Conservation (phyloP, 2,797 vertebrate genomes). For the Malurus leucopterus region DNA sequence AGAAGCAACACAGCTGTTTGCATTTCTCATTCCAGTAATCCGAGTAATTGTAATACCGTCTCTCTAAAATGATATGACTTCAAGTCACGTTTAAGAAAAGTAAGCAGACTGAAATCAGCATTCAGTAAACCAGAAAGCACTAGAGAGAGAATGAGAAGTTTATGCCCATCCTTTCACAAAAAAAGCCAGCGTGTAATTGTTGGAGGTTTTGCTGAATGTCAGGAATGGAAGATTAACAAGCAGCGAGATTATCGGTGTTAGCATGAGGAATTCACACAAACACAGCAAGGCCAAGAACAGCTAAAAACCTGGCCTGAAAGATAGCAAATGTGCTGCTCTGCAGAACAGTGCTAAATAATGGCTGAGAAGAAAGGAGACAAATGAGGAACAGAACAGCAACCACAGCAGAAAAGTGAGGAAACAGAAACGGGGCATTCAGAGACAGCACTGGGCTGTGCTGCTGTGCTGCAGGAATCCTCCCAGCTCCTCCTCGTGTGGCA, state of each 20-base stretch:
- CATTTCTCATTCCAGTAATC: neutral
- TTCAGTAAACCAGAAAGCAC: neutral
- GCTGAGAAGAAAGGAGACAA: neutral
- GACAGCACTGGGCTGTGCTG: neutral
- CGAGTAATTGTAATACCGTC: neutral
- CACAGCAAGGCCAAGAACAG: constrained; percentile 12
- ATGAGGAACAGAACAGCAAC: constrained; percentile 2
- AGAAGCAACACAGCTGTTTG: neutral
- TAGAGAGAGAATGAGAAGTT: neutral
- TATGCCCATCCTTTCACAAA: constrained; percentile 3
- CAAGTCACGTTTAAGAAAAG: neutral
- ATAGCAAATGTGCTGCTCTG: constrained; percentile 7
- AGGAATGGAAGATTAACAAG: constrained; percentile 24
- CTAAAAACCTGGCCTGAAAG: constrained; percentile 26
- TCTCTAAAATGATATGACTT: neutral
- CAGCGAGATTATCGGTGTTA: constrained; percentile 5
- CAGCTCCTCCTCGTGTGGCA: neutral
- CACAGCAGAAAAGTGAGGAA: neutral
- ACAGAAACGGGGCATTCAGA: rapidly evolving
- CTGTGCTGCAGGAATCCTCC: rapidly evolving
- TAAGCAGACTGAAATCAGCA: neutral
- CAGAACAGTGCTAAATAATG: neutral
- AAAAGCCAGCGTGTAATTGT: neutral
- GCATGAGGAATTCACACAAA: neutral
- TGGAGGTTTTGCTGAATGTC: constrained; percentile 19